These are phyloP conservation scores for Oryctes rhinoceros DNA, from an alignment of 1,140 invertebrate species.

Conservation along the genomic window DNA sequence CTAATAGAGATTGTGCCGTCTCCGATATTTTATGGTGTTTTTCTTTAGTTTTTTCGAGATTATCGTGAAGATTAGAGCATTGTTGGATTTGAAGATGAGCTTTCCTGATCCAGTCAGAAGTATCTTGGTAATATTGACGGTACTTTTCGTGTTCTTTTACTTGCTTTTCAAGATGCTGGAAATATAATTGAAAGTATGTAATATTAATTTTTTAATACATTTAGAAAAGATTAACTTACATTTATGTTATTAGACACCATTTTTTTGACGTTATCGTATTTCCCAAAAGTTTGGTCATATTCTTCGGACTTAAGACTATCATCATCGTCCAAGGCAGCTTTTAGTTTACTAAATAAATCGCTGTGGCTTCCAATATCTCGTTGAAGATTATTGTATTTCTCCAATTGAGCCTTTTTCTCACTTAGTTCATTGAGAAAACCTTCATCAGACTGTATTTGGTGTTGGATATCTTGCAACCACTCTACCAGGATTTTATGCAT, in stretches of 20 bases:
- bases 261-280: conserved; percentile 75
- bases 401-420: conserved; percentile 87
- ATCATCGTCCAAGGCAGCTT: conserved; percentile 72
- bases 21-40: conserved; percentile 77
- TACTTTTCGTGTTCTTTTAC: conserved; percentile 89
- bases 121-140: conserved; percentile 80
- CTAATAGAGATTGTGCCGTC: conserved; percentile 71
- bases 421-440: conserved; percentile 82
- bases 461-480: conserved; percentile 86
- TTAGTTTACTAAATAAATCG: conserved; percentile 78
- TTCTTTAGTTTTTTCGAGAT: conserved; percentile 77
- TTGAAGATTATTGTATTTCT: conserved; percentile 81
- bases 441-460: conserved; percentile 78
- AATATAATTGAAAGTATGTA: not conserved
- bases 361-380: conserved; percentile 80
- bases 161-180: conserved; percentile 76
- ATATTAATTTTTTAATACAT: not conserved
- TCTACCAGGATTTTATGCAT: conserved; percentile 79
- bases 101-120: conserved; percentile 88
- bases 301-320: conserved; percentile 69
- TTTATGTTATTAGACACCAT: conserved; percentile 64
- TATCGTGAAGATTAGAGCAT: conserved; percentile 83
- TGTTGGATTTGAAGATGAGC: conserved; percentile 85
- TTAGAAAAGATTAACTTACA: conserved; percentile 42
- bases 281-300: conserved; percentile 73